Conservation (phyloP, 2,113 vertebrate genomes). For the Eptesicus fuscus region DNA sequence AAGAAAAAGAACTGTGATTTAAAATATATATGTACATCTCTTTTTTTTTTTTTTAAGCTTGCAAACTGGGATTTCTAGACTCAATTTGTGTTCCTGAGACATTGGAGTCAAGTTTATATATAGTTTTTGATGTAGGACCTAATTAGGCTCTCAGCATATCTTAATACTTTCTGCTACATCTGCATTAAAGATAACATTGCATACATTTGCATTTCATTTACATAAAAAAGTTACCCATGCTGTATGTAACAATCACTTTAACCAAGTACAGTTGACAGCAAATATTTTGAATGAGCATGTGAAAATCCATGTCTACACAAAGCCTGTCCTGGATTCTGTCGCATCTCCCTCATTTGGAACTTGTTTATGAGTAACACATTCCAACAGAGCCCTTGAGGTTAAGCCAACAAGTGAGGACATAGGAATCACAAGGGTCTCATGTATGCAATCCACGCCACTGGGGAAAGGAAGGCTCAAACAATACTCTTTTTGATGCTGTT, state of each 20-base stretch:
- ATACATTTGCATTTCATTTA: constrained; percentile 86
- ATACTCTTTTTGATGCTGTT: background rate
- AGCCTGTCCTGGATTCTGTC: constrained; percentile 10
- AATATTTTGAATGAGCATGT: constrained; percentile 67
- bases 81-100: constrained; percentile 82
- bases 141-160: constrained; percentile 84
- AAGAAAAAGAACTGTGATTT: constrained; percentile 71
- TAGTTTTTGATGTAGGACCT: constrained; percentile 87
- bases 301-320: constrained; percentile 42
- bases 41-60: constrained; percentile 65
- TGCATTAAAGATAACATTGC: constrained; percentile 84
- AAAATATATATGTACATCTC: constrained; percentile 72
- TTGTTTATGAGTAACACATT: background rate
- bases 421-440: background rate
- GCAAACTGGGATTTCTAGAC: constrained; percentile 82
- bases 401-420: background rate
- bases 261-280: constrained; percentile 71
- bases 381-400: background rate
- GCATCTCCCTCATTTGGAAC: background rate
- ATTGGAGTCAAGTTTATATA: constrained; percentile 81
- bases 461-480: background rate
- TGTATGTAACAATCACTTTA: constrained; percentile 78
- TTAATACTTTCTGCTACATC: constrained; percentile 85
- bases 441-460: background rate
- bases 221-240: constrained; percentile 81